Evolutionary conservation across 2,888 invertebrate genomes (phyloP).

Genomic region (Parapristionchus giblindavisi): DNA sequence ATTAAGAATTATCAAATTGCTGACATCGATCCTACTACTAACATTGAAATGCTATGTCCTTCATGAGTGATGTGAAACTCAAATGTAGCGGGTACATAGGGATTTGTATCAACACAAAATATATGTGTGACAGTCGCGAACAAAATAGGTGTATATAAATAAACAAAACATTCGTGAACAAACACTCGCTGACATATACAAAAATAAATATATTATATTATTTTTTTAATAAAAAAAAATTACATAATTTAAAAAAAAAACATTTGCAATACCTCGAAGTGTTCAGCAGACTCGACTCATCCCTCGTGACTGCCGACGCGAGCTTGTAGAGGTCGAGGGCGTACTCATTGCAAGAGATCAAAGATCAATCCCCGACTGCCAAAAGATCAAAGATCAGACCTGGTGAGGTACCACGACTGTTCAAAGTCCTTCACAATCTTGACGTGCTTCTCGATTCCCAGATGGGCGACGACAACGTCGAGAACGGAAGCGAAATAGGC

Average conservation of each 20-base stretch:
- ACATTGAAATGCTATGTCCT: too few species aligned
- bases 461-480: constrained; percentile 3
- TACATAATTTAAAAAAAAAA: too few species aligned
- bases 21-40: too few species aligned
- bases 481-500: constrained; percentile 16
- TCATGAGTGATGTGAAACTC: background rate
- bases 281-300: constrained; percentile 51
- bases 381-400: constrained; percentile 39
- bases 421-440: constrained; percentile 43
- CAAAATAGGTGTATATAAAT: background rate
- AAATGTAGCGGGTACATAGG: background rate
- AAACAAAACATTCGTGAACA: background rate
- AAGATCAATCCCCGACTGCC: background rate
- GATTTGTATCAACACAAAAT: background rate
- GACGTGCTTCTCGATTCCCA: constrained; percentile 44
- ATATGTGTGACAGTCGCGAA: background rate
- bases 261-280: constrained; percentile 35
- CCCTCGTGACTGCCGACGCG: constrained; percentile 63
- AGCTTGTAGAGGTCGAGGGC: constrained; percentile 67
- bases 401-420: constrained; percentile 47
- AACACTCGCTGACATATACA: too few species aligned
- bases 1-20: too few species aligned
- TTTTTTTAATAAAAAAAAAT: too few species aligned
- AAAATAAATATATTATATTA: too few species aligned
- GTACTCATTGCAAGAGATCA: constrained; percentile 64